Evolutionary conservation across 1,140 invertebrate genomes (phyloP).

Genomic region (Bombus breviceps): DNA sequence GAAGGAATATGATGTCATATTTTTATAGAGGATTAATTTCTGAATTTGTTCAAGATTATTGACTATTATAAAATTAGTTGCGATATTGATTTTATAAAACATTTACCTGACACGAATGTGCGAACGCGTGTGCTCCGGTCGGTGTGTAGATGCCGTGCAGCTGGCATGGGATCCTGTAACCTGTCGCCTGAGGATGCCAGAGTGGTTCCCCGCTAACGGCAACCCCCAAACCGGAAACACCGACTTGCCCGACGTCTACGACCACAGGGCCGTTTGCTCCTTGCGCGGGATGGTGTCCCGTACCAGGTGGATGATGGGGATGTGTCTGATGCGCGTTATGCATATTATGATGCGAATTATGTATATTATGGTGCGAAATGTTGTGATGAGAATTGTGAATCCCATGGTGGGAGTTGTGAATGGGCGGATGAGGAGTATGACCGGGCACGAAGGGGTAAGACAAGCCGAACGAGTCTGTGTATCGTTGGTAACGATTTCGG

Average conservation of each 20-base stretch:
- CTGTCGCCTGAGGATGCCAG: slow-evolving; percentile 78
- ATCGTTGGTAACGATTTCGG: slow-evolving; percentile 77
- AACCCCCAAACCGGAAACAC: slow-evolving; percentile 77
- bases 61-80: too few species aligned
- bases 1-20: too few species aligned
- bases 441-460: slow-evolving; percentile 73
- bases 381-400: slow-evolving; percentile 74
- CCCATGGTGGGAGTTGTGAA: slow-evolving; percentile 69
- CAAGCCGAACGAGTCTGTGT: slow-evolving; percentile 72
- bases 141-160: slow-evolving; percentile 77
- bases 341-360: slow-evolving; percentile 67
- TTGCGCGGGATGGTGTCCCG: slow-evolving; percentile 77
- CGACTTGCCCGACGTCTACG: slow-evolving; percentile 78
- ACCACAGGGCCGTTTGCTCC: slow-evolving; percentile 78
- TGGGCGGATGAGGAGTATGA: slow-evolving; percentile 73
- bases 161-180: slow-evolving; percentile 79
- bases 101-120: slow-evolving; percentile 79
- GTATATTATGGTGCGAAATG: slow-evolving; percentile 69
- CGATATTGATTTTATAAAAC: neutral
- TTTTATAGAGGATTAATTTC: too few species aligned
- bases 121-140: slow-evolving; percentile 76
- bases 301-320: slow-evolving; percentile 75
- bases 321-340: slow-evolving; percentile 77
- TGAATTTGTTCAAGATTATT: neutral
- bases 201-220: slow-evolving; percentile 76